These are phyloP conservation scores for Zoanthus sansibaricus DNA, from an alignment of 92 coral and sea anemone species.

Conservation along the genomic window DNA sequence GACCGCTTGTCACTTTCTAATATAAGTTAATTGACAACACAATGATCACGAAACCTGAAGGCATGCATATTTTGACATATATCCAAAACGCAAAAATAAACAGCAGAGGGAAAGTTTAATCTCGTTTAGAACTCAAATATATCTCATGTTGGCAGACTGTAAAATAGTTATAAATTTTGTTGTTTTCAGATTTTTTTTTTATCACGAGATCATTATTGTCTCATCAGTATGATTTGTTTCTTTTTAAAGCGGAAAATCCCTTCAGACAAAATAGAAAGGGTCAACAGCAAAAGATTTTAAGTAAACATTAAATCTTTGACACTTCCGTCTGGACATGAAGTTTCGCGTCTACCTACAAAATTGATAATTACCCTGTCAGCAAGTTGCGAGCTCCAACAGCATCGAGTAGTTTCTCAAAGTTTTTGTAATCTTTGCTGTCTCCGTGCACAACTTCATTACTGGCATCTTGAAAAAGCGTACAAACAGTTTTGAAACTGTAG, in stretches of 20 bases:
- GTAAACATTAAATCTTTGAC: neutral
- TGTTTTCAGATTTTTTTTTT: neutral
- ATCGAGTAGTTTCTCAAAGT: constrained; percentile 83
- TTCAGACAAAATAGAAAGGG: neutral
- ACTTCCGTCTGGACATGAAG: neutral
- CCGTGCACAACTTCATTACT: constrained; percentile 50
- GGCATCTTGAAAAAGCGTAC: constrained; percentile 68
- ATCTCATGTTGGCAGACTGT: neutral
- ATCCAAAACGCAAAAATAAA: neutral
- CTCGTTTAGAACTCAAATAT: neutral
- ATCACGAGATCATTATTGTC: neutral
- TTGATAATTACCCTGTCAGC: constrained; percentile 76
- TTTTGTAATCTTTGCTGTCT: constrained; percentile 59
- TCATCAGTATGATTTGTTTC: neutral
- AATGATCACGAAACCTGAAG: constrained; percentile 3
- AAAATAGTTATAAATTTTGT: neutral
- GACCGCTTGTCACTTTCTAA: neutral
- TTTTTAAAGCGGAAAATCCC: neutral
- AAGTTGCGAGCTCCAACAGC: constrained; percentile 78
- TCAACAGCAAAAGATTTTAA: neutral
- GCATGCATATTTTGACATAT: neutral
- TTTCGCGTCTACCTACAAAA: neutral
- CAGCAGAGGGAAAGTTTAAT: neutral
- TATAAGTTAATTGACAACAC: neutral
- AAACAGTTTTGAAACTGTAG: constrained; percentile 79